Conservation (phyloP, 2,888 invertebrate genomes). For the Lycia hirtaria region DNA sequence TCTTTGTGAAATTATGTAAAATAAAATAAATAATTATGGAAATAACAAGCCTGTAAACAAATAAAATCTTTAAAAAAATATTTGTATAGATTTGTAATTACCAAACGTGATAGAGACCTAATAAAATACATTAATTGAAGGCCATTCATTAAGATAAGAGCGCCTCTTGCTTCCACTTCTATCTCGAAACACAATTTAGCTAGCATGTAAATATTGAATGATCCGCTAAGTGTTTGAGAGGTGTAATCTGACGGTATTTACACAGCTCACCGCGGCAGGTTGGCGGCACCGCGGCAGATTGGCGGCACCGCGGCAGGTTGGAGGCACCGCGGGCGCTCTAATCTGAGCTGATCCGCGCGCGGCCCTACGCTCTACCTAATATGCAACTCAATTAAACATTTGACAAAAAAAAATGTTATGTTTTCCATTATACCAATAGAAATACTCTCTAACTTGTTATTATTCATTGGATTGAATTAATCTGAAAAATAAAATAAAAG, state of each 20-base stretch:
- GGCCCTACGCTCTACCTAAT: background rate
- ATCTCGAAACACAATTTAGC: background rate
- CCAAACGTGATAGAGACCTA: too few species aligned
- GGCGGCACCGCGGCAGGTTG: slow-evolving; percentile 13
- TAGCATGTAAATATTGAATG: slow-evolving; percentile 17
- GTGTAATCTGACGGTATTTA: slow-evolving; percentile 14
- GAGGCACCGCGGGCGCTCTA: slow-evolving; percentile 18
- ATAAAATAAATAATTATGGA: too few species aligned
- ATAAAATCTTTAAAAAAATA: too few species aligned
- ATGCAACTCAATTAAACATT: background rate
- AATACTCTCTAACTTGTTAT: too few species aligned
- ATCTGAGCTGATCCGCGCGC: slow-evolving; percentile 32
- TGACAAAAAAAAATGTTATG: background rate
- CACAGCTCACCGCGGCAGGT: slow-evolving; percentile 3
- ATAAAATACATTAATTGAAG: background rate
- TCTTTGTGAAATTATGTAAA: too few species aligned
- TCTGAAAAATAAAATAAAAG: too few species aligned
- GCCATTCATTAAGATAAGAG: background rate
- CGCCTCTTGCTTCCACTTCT: background rate
- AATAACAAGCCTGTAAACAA: too few species aligned
- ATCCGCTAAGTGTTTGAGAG: slow-evolving; percentile 14
- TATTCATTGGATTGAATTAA: too few species aligned
- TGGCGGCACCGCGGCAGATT: slow-evolving; percentile 1
- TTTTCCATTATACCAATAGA: too few species aligned
- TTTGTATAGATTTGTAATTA: too few species aligned